These are phyloP conservation scores for Formica selysi DNA, from an alignment of 1,140 invertebrate species.

Conservation along the genomic window DNA sequence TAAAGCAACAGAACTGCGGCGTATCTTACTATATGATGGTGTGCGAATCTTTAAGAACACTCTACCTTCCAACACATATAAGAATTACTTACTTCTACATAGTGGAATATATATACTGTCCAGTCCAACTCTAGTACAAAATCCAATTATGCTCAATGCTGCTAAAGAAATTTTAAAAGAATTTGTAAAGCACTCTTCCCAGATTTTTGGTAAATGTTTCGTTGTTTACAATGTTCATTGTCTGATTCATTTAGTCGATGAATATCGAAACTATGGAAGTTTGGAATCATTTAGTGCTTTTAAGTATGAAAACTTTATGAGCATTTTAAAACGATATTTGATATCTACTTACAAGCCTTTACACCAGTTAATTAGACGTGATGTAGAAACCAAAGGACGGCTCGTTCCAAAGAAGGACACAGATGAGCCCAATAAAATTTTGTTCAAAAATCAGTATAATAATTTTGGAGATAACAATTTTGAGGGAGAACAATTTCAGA, in stretches of 20 bases:
- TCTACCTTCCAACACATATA: not conserved
- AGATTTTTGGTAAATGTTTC: conserved; percentile 22
- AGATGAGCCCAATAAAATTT: no score
- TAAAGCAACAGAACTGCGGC: not conserved
- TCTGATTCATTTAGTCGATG: conserved; percentile 26
- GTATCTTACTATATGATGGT: not conserved
- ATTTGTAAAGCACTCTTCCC: conserved; percentile 13
- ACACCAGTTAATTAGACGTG: no score
- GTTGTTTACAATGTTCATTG: conserved; percentile 16
- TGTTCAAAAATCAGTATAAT: no score
- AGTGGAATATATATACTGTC: not conserved
- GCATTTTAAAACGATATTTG: no score
- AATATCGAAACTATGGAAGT: conserved; percentile 7
- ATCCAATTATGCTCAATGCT: conserved; percentile 3
- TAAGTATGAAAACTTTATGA: no score
- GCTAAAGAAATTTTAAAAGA: conserved; percentile 20
- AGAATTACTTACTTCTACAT: not conserved
- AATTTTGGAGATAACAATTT: no score
- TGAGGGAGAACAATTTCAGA: no score
- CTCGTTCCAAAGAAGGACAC: no score
- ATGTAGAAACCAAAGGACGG: no score
- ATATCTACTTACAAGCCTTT: no score
- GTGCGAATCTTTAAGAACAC: not conserved
- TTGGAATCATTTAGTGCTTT: no score
- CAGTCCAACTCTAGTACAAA: not conserved